Percentiles rank a stretch among this genome's conserved stretches.
Evolutionary conservation across 2,888 invertebrate genomes (phyloP).

Genomic region (Leucoptera coffeella): DNA sequence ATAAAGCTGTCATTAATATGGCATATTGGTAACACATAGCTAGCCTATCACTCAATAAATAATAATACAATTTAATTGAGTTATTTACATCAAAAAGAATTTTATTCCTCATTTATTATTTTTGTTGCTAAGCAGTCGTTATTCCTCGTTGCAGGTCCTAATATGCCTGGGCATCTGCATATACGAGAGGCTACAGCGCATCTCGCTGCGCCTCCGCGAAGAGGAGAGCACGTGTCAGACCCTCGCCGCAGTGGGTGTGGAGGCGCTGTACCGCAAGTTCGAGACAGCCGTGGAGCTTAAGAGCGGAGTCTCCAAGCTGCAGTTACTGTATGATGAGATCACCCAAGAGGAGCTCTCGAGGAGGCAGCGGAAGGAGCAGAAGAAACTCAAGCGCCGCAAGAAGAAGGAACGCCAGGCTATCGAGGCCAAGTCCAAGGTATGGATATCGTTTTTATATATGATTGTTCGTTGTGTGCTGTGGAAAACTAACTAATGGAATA

Average conservation of each 20-base stretch:
- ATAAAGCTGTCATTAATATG: too few species aligned
- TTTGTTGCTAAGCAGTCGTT: too few species aligned
- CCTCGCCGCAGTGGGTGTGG: conserved; percentile 81
- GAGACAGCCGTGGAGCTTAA: conserved; percentile 86
- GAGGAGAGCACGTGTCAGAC: conserved; percentile 94
- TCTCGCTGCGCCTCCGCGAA: conserved; percentile 79
- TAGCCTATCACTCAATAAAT: too few species aligned
- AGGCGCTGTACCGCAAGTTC: conserved; percentile 83
- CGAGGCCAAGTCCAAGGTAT: conserved; percentile 36
- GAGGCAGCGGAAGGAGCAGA: conserved; percentile 80
- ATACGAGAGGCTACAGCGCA: conserved; percentile 82
- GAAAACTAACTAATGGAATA: too few species aligned
- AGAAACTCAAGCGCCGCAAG: conserved; percentile 72
- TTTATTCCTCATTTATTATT: too few species aligned
- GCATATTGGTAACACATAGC: too few species aligned
- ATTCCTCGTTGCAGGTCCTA: too few species aligned
- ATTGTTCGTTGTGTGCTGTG: too few species aligned
- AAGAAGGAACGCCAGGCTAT: conserved; percentile 56
- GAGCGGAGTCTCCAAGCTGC: conserved; percentile 81
- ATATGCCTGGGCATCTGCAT: conserved; percentile 92
- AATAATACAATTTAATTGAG: too few species aligned
- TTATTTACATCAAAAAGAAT: too few species aligned
- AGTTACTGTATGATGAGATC: conserved; percentile 81
- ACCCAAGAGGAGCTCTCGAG: conserved; percentile 81
- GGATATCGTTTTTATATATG: too few species aligned